A percentile compares a stretch with the other conserved stretches of the same genome.
phyloP scores from a whole-genome alignment of 2,113 vertebrate genomes.

The Carlito syrichta region DNA sequence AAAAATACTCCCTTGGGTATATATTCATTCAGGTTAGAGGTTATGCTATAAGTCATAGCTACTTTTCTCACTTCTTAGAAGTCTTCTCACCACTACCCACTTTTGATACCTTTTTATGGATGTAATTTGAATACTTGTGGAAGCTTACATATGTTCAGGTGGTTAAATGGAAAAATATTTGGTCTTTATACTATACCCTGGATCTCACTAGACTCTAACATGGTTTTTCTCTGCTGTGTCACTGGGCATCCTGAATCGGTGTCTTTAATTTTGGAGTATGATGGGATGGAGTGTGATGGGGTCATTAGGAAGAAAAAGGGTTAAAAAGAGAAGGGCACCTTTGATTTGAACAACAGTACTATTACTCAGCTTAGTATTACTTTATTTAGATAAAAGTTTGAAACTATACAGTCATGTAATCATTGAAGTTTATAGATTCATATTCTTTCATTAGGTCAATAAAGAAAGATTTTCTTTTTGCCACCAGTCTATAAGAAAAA shows the following conservation, averaged over 20 bases:
- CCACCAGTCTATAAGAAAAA: neutral
- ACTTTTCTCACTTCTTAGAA: neutral
- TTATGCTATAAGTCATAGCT: neutral
- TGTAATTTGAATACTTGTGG: neutral
- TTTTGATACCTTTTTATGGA: neutral
- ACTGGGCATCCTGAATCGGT: neutral
- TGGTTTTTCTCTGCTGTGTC: neutral
- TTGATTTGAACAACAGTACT: neutral
- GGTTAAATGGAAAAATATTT: neutral
- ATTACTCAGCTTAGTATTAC: neutral
- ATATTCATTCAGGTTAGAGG: neutral
- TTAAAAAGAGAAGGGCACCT: neutral
- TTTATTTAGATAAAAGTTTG: neutral
- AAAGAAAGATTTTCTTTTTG: slow-evolving; percentile 19
- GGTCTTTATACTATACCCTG: neutral
- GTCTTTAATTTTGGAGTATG: neutral
- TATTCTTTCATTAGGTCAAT: neutral
- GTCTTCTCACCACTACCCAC: neutral
- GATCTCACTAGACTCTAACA: neutral
- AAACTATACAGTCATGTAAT: too few relatives aligned
- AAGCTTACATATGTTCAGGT: neutral
- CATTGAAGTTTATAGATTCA: neutral
- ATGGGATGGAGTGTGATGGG: neutral
- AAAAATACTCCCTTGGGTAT: neutral
- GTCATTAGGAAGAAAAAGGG: neutral